These are phyloP conservation scores for Agrotis puta DNA, from an alignment of 2,888 invertebrate species.

Conservation along the genomic window DNA sequence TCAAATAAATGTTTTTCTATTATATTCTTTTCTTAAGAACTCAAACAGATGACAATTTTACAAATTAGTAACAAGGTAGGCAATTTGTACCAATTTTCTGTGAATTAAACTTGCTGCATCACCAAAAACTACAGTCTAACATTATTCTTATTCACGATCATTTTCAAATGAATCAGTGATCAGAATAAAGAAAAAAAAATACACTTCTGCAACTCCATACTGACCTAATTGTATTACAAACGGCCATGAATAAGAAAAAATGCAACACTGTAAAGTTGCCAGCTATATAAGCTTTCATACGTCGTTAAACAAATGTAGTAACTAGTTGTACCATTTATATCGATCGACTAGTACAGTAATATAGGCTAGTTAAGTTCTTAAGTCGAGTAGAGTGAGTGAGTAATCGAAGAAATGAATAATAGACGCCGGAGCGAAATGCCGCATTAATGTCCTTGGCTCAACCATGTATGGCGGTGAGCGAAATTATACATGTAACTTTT, in stretches of 20 bases:
- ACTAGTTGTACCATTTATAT: constrained; percentile 42
- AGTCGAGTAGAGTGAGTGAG: constrained; percentile 46
- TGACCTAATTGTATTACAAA: constrained; percentile 25
- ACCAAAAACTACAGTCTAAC: neutral
- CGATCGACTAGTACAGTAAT: constrained; percentile 41
- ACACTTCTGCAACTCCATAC: too few species aligned
- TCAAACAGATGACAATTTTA: too few species aligned
- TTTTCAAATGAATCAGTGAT: neutral
- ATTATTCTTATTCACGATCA: too few species aligned
- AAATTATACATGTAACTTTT: constrained; percentile 28
- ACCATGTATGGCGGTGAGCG: constrained; percentile 9
- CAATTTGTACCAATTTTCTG: neutral
- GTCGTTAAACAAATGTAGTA: constrained; percentile 30
- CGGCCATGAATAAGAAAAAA: constrained; percentile 14
- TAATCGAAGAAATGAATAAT: constrained; percentile 53
- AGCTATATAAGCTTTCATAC: constrained; percentile 17
- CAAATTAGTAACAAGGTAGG: neutral
- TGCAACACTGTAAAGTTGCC: constrained; percentile 15
- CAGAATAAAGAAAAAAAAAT: neutral
- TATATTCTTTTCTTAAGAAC: too few species aligned
- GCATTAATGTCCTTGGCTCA: constrained; percentile 52
- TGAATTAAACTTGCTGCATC: neutral
- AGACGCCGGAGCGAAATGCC: constrained; percentile 44
- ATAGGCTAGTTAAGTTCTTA: constrained; percentile 50
- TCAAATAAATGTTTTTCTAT: too few species aligned